These are phyloP conservation scores for Dryomyza anilis DNA, from an alignment of 2,888 invertebrate species.

Conservation along the genomic window DNA sequence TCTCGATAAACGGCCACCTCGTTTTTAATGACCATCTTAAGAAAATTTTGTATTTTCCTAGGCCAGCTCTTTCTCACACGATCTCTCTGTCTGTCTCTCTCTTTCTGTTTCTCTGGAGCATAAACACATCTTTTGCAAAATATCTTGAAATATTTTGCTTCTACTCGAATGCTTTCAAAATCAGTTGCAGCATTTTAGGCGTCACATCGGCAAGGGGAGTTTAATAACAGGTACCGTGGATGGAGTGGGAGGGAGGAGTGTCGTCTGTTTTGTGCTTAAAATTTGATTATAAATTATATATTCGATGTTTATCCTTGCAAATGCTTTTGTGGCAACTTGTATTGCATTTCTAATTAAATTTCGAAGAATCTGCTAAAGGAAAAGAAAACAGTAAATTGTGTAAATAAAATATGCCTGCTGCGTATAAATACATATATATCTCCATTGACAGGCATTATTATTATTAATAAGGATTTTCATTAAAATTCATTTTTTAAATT, in stretches of 20 bases:
- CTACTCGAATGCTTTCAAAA: background rate
- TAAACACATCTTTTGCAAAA: background rate
- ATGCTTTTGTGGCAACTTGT: background rate
- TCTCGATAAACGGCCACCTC: too few relatives aligned
- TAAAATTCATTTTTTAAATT: too few relatives aligned
- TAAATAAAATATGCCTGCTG: too few relatives aligned
- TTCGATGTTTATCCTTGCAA: background rate
- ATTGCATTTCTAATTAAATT: slow-evolving; percentile 4
- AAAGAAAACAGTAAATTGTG: too few relatives aligned
- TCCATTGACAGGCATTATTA: too few relatives aligned
- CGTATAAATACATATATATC: too few relatives aligned
- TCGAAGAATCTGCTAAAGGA: too few relatives aligned
- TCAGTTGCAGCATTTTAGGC: background rate
- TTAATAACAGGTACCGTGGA: too few relatives aligned
- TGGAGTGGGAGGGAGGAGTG: background rate
- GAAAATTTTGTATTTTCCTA: slow-evolving; percentile 6
- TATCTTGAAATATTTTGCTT: background rate
- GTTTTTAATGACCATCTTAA: slow-evolving; percentile 20
- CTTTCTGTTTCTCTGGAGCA: background rate
- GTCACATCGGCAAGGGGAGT: too few relatives aligned
- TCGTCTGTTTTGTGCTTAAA: background rate
- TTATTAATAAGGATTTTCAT: too few relatives aligned
- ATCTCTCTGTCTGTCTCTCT: background rate
- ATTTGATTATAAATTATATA: slow-evolving; percentile 11
- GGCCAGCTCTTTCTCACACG: background rate